Percentiles rank a stretch among this genome's conserved stretches.
Evolutionary conservation across 2,888 invertebrate genomes (phyloP).

Genomic region (Drosophila rellima): DNA sequence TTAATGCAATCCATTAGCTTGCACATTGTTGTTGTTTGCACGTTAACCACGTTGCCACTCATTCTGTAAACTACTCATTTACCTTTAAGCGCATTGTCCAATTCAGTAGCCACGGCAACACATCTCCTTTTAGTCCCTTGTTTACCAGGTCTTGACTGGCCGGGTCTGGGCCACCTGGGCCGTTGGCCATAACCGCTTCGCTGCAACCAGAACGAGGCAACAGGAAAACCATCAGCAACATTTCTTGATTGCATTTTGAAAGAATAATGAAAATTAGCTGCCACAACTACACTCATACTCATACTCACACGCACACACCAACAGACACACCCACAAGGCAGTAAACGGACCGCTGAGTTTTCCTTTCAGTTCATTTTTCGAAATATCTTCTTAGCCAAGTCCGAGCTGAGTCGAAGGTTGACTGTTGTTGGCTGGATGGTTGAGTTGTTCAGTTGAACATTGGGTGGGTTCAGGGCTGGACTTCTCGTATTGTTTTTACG

Average conservation of each 20-base stretch:
- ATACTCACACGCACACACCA: slow-evolving; percentile 30
- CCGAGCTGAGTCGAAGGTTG: slow-evolving; percentile 39
- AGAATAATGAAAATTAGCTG: slow-evolving; percentile 80
- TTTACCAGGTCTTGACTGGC: slow-evolving; percentile 6
- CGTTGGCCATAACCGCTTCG: slow-evolving; percentile 62
- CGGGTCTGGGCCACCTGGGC: slow-evolving; percentile 45
- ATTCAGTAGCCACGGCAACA: slow-evolving; percentile 49
- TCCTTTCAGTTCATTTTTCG: slow-evolving; percentile 64
- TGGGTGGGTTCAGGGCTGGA: not conserved
- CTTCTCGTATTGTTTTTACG: slow-evolving; percentile 74
- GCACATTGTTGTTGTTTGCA: slow-evolving; percentile 16
- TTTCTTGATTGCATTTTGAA: slow-evolving; percentile 79
- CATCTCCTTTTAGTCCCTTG: slow-evolving; percentile 19
- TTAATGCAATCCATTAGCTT: slow-evolving; percentile 28
- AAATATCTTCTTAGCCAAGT: slow-evolving; percentile 51
- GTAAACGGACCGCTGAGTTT: slow-evolving; percentile 56
- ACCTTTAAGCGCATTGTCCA: slow-evolving; percentile 68
- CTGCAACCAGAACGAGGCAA: slow-evolving; percentile 35
- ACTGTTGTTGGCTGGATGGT: not conserved
- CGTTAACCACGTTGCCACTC: slow-evolving; percentile 31
- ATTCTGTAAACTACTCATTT: slow-evolving; percentile 61
- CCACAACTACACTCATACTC: slow-evolving; percentile 61
- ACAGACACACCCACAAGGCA: slow-evolving; percentile 29
- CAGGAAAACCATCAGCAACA: slow-evolving; percentile 49
- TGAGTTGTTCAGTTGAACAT: not conserved